Conservation (phyloP, 2,888 invertebrate species). For the Caenorhabditis sp. region DNA sequence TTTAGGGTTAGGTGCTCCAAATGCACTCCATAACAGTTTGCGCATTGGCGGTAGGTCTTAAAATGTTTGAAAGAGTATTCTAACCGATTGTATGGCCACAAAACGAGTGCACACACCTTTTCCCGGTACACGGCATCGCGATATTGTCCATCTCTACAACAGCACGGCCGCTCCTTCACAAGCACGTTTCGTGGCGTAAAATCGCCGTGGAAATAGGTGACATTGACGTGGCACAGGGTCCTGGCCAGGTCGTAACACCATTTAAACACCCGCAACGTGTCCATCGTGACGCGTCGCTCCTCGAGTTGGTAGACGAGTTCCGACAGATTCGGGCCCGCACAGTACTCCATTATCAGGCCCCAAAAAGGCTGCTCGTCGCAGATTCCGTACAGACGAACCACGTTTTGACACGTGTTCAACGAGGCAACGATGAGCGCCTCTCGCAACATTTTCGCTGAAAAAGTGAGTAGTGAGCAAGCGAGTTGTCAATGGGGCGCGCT, state of each 20-base stretch:
- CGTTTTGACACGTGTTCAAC: slow-evolving; percentile 25
- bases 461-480: too few relatives aligned
- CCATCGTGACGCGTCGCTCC: background rate
- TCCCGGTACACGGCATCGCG: slow-evolving; percentile 5
- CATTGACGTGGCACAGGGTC: slow-evolving; percentile 18
- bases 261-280: slow-evolving; percentile 35
- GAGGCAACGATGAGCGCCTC: slow-evolving; percentile 26
- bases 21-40: slow-evolving; percentile 14
- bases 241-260: slow-evolving; percentile 38
- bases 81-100: too few relatives aligned
- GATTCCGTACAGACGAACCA: slow-evolving; percentile 36
- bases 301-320: slow-evolving; percentile 27
- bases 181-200: slow-evolving; percentile 42
- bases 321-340: slow-evolving; percentile 33
- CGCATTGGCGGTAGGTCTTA: slow-evolving; percentile 17
- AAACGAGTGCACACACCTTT: background rate
- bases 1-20: slow-evolving; percentile 41
- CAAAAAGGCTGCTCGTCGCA: slow-evolving; percentile 1
- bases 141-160: slow-evolving; percentile 20
- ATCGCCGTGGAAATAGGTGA: slow-evolving; percentile 44
- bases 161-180: slow-evolving; percentile 39
- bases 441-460: slow-evolving; percentile 15
- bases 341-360: slow-evolving; percentile 53
- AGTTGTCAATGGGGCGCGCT: too few relatives aligned
- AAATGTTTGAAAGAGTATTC: background rate